phyloP scores from a whole-genome alignment of 2,113 vertebrate species.

The Rhea pennata region DNA sequence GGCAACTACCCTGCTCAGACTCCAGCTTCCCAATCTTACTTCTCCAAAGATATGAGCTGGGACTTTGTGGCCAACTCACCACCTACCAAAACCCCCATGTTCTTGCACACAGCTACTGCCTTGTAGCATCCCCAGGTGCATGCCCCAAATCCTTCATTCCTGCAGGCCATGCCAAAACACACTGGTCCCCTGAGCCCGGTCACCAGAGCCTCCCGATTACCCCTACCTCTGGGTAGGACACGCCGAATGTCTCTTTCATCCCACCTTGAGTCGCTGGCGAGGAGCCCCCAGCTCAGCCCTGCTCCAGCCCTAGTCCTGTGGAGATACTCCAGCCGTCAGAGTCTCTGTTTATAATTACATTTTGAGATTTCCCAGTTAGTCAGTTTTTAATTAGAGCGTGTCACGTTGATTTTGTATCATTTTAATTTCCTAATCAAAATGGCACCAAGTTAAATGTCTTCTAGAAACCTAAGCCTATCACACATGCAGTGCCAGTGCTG shows the following conservation, averaged over 20 bases:
- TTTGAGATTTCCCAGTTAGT: not conserved
- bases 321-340: not conserved
- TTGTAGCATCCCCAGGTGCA: not conserved
- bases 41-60: too few relatives aligned
- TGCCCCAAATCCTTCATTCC: not conserved
- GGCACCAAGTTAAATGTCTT: not conserved
- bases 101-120: not conserved
- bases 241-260: too few relatives aligned
- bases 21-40: not conserved
- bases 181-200: not conserved
- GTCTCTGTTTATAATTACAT: not conserved
- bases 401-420: not conserved
- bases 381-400: not conserved
- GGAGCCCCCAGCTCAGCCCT: not conserved
- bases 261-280: too few relatives aligned
- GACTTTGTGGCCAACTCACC: too few relatives aligned
- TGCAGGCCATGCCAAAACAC: accelerated
- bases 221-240: not conserved
- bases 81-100: not conserved
- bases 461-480: not conserved
- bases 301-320: not conserved
- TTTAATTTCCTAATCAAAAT: not conserved
- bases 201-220: accelerated
- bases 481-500: not conserved
- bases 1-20: too few relatives aligned